Evolutionary conservation across 2,797 vertebrate genomes (phyloP).

Genomic region (Crenuchus spilurus): DNA sequence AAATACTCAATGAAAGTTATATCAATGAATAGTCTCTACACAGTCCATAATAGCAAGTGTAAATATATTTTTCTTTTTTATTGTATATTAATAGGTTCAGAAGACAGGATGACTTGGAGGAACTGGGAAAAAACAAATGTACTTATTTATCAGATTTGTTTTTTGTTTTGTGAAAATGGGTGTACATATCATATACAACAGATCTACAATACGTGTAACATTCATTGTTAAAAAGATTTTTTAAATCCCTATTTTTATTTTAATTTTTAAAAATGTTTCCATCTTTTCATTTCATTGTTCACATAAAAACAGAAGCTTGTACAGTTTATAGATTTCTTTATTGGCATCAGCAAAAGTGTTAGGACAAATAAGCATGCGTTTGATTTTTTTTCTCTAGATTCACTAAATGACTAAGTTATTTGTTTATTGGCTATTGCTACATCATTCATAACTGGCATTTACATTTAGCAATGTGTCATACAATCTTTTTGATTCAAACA

Average conservation of each 20-base stretch:
- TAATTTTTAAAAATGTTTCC: not conserved
- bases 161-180: not conserved
- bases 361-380: conserved; percentile 73
- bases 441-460: conserved; percentile 63
- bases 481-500: conserved; percentile 57
- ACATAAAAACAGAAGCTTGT: conserved; percentile 14
- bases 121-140: not conserved
- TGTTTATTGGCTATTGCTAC: conserved; percentile 39
- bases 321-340: conserved; percentile 74
- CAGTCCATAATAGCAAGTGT: no score
- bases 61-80: not conserved
- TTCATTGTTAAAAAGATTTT: not conserved
- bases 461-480: conserved; percentile 54
- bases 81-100: conserved; percentile 1
- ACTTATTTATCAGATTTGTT: not conserved
- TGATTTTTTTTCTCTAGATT: conserved; percentile 21
- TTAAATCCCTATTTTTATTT: not conserved
- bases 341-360: conserved; percentile 81
- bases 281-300: not conserved
- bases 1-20: not conserved
- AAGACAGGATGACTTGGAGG: not conserved
- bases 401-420: conserved; percentile 15
- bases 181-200: not conserved
- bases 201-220: not conserved
- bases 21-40: no score